These are phyloP conservation scores for Enteromius radiatus DNA, from an alignment of 2,797 vertebrate species.

Conservation along the genomic window DNA sequence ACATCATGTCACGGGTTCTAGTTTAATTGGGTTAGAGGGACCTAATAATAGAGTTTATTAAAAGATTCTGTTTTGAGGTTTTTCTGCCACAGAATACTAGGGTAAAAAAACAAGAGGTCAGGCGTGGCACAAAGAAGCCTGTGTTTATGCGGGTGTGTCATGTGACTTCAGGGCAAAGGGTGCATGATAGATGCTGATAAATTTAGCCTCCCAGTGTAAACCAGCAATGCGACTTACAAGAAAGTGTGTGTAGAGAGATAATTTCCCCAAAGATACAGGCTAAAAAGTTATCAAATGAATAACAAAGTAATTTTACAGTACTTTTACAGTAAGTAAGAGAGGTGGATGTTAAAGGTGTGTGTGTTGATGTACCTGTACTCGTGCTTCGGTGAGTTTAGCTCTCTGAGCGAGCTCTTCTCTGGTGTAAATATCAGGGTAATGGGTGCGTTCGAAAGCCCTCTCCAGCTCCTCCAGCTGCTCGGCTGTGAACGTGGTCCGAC, in stretches of 20 bases:
- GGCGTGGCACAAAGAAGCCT: conserved; percentile 60
- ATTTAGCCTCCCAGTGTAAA: conserved; percentile 23
- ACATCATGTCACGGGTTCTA: conserved; percentile 52
- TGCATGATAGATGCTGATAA: conserved; percentile 36
- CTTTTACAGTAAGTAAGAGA: not conserved
- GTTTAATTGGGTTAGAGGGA: conserved; percentile 45
- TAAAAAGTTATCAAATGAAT: not conserved
- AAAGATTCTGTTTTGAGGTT: conserved; percentile 42
- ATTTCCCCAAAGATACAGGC: not conserved
- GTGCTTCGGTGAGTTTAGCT: conserved; percentile 96
- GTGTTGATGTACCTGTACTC: conserved; percentile 87
- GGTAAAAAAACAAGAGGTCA: conserved; percentile 46
- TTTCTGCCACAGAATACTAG: conserved; percentile 25
- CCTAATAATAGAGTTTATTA: conserved; percentile 50
- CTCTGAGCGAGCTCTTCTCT: conserved; percentile 96
- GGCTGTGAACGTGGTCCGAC: conserved; percentile 95
- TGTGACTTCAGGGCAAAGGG: conserved; percentile 42
- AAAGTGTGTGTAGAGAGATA: not conserved
- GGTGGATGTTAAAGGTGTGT: not conserved
- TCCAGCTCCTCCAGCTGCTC: conserved; percentile 98
- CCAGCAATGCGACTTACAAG: not conserved
- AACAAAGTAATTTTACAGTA: too few species aligned
- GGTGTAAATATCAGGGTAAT: conserved; percentile 98
- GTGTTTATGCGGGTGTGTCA: conserved; percentile 60
- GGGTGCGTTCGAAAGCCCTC: conserved; percentile 95